phyloP scores from a whole-genome alignment of 2,888 invertebrate species.

The Drosophila buzzatii region DNA sequence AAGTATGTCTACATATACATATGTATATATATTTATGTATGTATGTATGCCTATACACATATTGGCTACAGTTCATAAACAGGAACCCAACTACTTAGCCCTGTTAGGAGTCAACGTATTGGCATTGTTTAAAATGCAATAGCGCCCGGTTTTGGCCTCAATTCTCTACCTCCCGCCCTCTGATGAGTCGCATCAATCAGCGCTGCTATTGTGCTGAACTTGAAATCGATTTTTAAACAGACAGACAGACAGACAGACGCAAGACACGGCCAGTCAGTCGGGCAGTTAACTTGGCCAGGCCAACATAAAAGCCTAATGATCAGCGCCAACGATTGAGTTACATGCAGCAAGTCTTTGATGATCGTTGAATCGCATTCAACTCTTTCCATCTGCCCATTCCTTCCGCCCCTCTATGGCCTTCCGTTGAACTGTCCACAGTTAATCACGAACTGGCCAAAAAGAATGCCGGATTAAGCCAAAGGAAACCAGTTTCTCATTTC shows the following conservation, averaged over 20 bases:
- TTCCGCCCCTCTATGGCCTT: constrained; percentile 13
- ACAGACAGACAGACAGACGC: constrained; percentile 10
- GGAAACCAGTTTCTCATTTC: constrained; percentile 44
- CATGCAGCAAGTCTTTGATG: constrained; percentile 72
- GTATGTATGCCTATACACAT: constrained; percentile 19
- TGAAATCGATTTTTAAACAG: constrained; percentile 77
- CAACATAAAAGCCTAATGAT: constrained; percentile 80
- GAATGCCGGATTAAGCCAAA: constrained; percentile 72
- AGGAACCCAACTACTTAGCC: constrained; percentile 61
- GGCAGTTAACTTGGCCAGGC: constrained; percentile 36
- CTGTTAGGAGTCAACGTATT: constrained; percentile 41
- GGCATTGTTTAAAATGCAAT: constrained; percentile 66
- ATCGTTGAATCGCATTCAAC: constrained; percentile 42
- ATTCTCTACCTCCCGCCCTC: constrained; percentile 5
- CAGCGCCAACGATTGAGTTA: constrained; percentile 80
- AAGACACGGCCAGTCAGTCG: background rate
- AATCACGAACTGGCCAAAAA: constrained; percentile 70
- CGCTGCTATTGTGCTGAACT: constrained; percentile 73
- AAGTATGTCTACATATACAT: constrained; percentile 4
- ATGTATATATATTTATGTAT: no score
- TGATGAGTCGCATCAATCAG: constrained; percentile 76
- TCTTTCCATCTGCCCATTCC: constrained; percentile 2
- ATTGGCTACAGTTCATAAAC: constrained; percentile 59
- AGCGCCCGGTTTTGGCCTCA: constrained; percentile 26
- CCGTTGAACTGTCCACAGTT: constrained; percentile 72